A percentile compares a stretch with the other conserved stretches of the same genome.
Conservation (phyloP, 2,797 vertebrate genomes). For the Bradypus variegatus region DNA sequence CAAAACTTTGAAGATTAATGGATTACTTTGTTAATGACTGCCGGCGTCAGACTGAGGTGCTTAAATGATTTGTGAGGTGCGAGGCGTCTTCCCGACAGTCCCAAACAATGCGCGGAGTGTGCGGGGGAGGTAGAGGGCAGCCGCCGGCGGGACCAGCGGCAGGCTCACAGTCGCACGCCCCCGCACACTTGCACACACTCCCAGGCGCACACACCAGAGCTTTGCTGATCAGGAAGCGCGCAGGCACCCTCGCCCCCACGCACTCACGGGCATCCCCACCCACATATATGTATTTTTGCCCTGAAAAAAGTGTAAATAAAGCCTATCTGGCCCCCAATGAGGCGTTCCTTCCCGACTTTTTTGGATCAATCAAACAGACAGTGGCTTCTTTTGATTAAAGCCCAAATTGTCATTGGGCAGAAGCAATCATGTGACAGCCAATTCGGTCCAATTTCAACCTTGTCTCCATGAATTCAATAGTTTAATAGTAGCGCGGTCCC, state of each 20-base stretch:
- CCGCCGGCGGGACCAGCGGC: conserved; percentile 74
- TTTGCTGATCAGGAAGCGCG: conserved; percentile 59
- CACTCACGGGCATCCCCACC: conserved; percentile 47
- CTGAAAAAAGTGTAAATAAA: conserved; percentile 91
- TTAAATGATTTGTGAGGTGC: conserved; percentile 86
- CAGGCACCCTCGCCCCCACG: conserved; percentile 38
- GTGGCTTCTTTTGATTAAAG: conserved; percentile 99
- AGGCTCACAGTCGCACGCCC: conserved; percentile 52
- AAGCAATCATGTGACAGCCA: conserved; percentile 99
- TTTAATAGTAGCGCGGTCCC: conserved; percentile 97
- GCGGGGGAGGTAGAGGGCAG: conserved; percentile 81
- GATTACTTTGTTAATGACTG: conserved; percentile 87
- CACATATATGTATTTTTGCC: conserved; percentile 72
- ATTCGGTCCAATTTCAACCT: conserved; percentile 98
- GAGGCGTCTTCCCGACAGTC: conserved; percentile 90
- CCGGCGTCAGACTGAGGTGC: conserved; percentile 83
- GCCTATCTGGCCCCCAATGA: conserved; percentile 89
- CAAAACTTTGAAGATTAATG: conserved; percentile 89
- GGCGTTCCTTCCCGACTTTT: conserved; percentile 95
- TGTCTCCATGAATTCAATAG: conserved; percentile 98
- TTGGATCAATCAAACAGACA: conserved; percentile 99
- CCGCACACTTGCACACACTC: conserved; percentile 30
- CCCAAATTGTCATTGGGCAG: conserved; percentile 99
- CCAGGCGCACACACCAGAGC: conserved; percentile 29
- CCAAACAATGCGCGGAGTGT: conserved; percentile 83